Evolutionary conservation across 2,113 vertebrate genomes (phyloP).

Genomic region (Syrmaticus mikado): DNA sequence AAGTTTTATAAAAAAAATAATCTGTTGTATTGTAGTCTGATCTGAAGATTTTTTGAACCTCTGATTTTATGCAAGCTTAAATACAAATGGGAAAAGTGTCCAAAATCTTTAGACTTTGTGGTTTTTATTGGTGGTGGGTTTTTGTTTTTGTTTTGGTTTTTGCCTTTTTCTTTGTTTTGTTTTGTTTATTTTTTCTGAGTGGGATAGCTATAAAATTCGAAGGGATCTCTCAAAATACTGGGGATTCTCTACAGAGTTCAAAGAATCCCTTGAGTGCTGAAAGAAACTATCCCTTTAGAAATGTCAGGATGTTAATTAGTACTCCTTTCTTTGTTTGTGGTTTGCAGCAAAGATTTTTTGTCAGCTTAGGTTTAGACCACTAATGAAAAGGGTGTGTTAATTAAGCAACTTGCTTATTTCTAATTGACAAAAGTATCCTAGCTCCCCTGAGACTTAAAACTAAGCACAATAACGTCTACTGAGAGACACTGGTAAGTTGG

Average conservation of each 20-base stretch:
- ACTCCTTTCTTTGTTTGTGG: slow-evolving; percentile 30
- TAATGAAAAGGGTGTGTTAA: slow-evolving; percentile 61
- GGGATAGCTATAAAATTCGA: background rate
- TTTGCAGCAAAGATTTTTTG: slow-evolving; percentile 25
- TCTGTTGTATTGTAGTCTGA: background rate
- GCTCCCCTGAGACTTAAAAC: slow-evolving; percentile 55
- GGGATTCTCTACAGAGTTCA: background rate
- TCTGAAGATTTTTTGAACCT: background rate
- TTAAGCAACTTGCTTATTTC: slow-evolving; percentile 71
- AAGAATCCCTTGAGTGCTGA: slow-evolving; percentile 15
- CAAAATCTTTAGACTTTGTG: background rate
- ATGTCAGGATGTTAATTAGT: slow-evolving; percentile 61
- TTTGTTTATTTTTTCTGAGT: background rate
- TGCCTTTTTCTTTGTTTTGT: background rate
- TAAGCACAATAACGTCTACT: slow-evolving; percentile 49
- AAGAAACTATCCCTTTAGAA: slow-evolving; percentile 46
- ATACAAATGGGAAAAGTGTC: background rate
- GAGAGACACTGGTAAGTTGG: slow-evolving; percentile 42
- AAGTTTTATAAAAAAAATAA: background rate
- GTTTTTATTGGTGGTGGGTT: background rate
- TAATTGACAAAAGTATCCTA: slow-evolving; percentile 67
- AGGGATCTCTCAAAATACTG: background rate
- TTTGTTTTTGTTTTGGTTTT: background rate
- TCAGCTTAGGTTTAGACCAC: slow-evolving; percentile 47
- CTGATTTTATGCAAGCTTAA: background rate